Evolutionary conservation across 2,888 invertebrate genomes (phyloP).

Genomic region (Epinotia brunnichana): DNA sequence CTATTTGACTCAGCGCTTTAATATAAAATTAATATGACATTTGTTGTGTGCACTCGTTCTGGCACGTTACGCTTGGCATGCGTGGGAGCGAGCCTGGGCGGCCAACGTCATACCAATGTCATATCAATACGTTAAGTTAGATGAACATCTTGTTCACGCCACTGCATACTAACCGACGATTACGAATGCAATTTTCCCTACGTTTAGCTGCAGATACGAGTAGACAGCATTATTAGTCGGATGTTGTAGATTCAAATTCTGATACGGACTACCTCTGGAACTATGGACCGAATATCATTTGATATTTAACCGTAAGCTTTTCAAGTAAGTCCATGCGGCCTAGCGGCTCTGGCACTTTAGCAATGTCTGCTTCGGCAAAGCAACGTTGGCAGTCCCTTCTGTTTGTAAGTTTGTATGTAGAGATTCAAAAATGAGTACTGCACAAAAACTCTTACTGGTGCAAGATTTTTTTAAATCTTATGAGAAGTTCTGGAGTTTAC

Average conservation of each 20-base stretch:
- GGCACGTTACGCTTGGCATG: neutral
- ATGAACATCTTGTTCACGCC: conserved; percentile 19
- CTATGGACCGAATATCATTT: too few species aligned
- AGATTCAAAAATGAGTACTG: too few species aligned
- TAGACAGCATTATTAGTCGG: neutral
- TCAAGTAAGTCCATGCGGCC: too few species aligned
- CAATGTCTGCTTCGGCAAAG: too few species aligned
- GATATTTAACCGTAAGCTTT: too few species aligned
- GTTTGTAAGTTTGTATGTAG: too few species aligned
- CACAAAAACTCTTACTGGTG: too few species aligned
- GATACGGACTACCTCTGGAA: neutral
- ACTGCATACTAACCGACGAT: conserved; percentile 54
- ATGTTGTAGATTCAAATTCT: neutral
- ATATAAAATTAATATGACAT: neutral
- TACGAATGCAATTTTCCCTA: conserved; percentile 3
- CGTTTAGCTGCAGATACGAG: neutral
- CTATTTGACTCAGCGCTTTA: neutral
- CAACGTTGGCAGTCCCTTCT: too few species aligned
- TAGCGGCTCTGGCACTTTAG: too few species aligned
- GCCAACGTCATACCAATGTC: neutral
- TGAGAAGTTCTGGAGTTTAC: too few species aligned
- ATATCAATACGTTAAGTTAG: neutral
- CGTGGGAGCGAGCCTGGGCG: neutral
- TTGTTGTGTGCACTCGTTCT: neutral
- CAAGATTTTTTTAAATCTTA: too few species aligned